Base-by-base conservation (phyloP, 2,797 vertebrate genomes). In the Smutsia temminckii region DNA sequence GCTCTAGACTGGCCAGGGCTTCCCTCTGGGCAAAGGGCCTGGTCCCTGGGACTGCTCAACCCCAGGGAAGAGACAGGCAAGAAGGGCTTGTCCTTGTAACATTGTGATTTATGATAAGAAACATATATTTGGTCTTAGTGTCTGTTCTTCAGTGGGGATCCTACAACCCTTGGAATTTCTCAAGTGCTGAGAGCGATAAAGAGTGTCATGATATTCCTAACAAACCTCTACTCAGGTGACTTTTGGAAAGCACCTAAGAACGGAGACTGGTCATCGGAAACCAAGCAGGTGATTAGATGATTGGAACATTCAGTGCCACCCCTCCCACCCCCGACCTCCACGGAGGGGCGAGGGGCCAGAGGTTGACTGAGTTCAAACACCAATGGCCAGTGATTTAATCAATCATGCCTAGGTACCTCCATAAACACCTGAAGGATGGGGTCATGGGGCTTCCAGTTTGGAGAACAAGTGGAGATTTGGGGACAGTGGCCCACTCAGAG, bases 221-320 rank as follows among this genome's bases (percentile, higher is more conserved):
- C 13, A 37, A 66, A 23, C 29, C 17, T 23, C 49, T 88, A 57
- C 53, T 32, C 32, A 32, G 37, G 4, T 1, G 18, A 88, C 77
- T 74, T 72, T 40, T 3, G 72, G 34, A 53, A 64, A 49, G 8
- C 9, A 2, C 53, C 16, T 40, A 0, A 21, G 20, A 37, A 2
- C 9, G 46, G 69, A 7, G 1, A 27, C 51, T 42, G 46, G 64
- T 69, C 29, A 29, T 23, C 7, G 29, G 32, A 23, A 10, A 55
- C 64, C 6, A 21, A 6, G 18, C 34, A 4, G 9, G 0, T 0
- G 11, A 3, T 20, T 20, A 37, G 27, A 32, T 37, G 57, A 46
- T 12, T 23, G 42, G 42, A 37, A 37, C 25, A 46, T 64, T 7
- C 42, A 59, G 34, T 16, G 25, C 53, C n/a, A 29, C 2, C 1